These are phyloP conservation scores for Campoplex capitator DNA, from an alignment of 2,888 invertebrate genomes.

Conservation along the genomic window DNA sequence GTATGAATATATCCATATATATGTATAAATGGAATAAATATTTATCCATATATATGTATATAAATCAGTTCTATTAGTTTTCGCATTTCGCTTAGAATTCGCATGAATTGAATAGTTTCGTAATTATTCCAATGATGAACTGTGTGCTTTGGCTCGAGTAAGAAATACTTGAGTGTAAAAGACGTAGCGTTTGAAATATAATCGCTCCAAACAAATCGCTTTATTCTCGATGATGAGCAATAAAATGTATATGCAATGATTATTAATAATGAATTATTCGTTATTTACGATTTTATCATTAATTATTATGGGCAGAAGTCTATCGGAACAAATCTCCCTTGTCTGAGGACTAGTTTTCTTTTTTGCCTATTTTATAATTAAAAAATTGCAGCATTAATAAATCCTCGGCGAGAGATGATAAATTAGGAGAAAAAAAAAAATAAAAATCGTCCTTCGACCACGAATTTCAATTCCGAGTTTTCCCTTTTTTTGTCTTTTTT, in stretches of 20 bases:
- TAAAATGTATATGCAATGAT: conserved; percentile 24
- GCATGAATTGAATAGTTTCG: conserved; percentile 20
- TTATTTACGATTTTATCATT: background rate
- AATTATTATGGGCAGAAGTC: conserved; percentile 52
- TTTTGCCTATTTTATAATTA: conserved; percentile 55
- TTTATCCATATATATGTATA: conserved; percentile 16
- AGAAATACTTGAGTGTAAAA: conserved; percentile 48
- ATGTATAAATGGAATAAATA: conserved; percentile 22
- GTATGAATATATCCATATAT: conserved; percentile 44
- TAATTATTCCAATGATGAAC: conserved; percentile 55
- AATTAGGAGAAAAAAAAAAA: conserved; percentile 1
- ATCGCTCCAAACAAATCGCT: conserved; percentile 16
- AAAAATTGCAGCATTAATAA: conserved; percentile 27
- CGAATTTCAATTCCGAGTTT: background rate
- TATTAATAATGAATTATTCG: conserved; percentile 12
- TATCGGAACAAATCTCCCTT: conserved; percentile 60
- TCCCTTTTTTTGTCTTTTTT: conserved; percentile 42
- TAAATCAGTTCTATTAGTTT: conserved; percentile 23
- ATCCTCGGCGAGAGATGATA: background rate
- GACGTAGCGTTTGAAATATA: conserved; percentile 20
- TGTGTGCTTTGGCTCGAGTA: conserved; percentile 62
- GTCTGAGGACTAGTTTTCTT: conserved; percentile 61
- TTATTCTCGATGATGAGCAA: conserved; percentile 4
- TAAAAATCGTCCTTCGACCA: background rate
- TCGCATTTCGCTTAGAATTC: conserved; percentile 41